These are phyloP conservation scores for Trachymyrmex septentrionalis DNA, from an alignment of 1,140 invertebrate species.

Conservation along the genomic window DNA sequence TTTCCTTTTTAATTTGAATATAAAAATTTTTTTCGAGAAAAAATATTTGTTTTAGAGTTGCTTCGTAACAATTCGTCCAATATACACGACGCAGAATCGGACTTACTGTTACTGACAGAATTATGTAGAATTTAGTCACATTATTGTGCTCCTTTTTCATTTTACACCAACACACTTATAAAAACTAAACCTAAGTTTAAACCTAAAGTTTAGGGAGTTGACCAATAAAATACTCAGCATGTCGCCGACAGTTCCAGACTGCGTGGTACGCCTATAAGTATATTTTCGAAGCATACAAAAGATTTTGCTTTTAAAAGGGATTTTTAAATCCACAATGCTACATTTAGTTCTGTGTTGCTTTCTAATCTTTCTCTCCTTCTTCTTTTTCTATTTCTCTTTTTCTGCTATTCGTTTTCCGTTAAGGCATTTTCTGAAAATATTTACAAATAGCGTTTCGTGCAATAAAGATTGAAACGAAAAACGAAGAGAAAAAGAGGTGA, in stretches of 20 bases:
- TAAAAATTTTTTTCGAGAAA: not conserved
- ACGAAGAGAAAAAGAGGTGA: not conserved
- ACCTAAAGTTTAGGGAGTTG: too few relatives aligned
- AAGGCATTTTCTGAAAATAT: conserved; percentile 78
- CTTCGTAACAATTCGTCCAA: not conserved
- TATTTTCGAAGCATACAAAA: conserved; percentile 46
- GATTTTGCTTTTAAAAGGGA: not conserved
- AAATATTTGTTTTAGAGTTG: not conserved
- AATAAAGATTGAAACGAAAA: conserved; percentile 75
- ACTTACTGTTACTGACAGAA: not conserved
- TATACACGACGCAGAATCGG: not conserved
- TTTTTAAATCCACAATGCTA: not conserved
- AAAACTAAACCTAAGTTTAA: too few relatives aligned
- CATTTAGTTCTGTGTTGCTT: conserved; percentile 60
- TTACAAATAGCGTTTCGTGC: conserved; percentile 64
- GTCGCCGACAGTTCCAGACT: not conserved
- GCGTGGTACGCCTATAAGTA: not conserved
- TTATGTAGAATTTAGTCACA: not conserved
- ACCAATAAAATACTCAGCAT: not conserved
- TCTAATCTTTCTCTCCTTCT: conserved; percentile 32
- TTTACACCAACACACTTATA: not conserved
- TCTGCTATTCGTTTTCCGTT: conserved; percentile 50
- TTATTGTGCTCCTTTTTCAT: not conserved
- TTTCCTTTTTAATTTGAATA: too few relatives aligned
- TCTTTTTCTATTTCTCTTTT: not conserved